Percentiles rank a stretch among this genome's conserved stretches.
phyloP scores from a whole-genome alignment of 2,113 vertebrate genomes.

The Tetraodon nigroviridis region DNA sequence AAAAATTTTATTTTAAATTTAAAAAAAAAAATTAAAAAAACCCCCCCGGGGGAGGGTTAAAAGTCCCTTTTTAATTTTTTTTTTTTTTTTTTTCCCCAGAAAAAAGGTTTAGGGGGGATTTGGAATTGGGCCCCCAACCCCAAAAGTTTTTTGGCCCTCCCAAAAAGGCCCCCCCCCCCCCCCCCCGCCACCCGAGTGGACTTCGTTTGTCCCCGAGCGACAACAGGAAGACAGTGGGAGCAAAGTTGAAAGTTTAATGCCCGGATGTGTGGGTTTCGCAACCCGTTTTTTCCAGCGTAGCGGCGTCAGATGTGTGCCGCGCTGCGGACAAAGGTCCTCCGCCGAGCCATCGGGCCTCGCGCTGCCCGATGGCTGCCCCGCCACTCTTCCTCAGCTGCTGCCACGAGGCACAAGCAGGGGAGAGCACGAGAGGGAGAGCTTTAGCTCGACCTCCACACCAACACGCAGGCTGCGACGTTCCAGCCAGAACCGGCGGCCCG shows the following conservation, averaged over 20 bases:
- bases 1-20: no score
- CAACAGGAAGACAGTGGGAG: conserved; percentile 41
- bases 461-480: no score
- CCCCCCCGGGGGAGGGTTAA: no score
- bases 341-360: neutral
- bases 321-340: conserved; percentile 65
- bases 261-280: conserved; percentile 64
- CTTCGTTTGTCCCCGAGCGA: conserved; percentile 61
- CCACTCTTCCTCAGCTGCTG: no score
- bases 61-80: no score
- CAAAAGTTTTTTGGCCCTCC: conserved; percentile 64
- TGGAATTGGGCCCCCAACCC: conserved; percentile 57
- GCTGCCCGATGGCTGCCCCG: no score
- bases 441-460: neutral
- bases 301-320: conserved; percentile 46
- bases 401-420: no score
- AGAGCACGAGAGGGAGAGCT: no score
- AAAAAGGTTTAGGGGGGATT: conserved; percentile 63
- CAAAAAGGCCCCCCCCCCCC: conserved; percentile 53
- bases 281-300: conserved; percentile 48
- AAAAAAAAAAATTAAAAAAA: no score
- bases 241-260: conserved; percentile 53
- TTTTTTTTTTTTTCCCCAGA: no score
- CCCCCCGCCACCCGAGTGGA: conserved; percentile 66
- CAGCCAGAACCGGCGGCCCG: neutral